phyloP scores from a whole-genome alignment of 2,797 vertebrate genomes.

The Diplodus puntazzo region DNA sequence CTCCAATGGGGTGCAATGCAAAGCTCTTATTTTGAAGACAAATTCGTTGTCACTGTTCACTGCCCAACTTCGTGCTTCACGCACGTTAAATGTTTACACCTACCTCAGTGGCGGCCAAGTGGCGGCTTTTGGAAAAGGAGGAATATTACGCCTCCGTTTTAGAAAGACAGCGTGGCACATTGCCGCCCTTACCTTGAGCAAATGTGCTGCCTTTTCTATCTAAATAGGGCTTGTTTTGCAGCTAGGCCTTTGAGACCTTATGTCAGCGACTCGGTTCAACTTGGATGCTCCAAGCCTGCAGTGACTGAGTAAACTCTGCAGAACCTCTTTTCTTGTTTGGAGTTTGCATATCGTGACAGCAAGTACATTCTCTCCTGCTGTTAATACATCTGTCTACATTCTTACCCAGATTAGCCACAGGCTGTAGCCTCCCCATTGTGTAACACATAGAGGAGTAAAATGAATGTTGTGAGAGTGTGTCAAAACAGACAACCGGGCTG shows the following conservation, averaged over 20 bases:
- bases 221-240: too few relatives aligned
- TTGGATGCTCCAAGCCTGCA: neutral
- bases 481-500: conserved; percentile 18
- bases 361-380: conserved; percentile 37
- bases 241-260: neutral
- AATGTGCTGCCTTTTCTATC: too few relatives aligned
- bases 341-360: conserved; percentile 12
- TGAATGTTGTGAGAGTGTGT: conserved; percentile 42
- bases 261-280: neutral
- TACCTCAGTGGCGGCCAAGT: too few relatives aligned
- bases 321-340: conserved; percentile 7
- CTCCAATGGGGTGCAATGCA: too few relatives aligned
- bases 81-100: too few relatives aligned
- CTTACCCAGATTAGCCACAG: conserved; percentile 40
- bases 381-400: conserved; percentile 46
- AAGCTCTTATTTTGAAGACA: too few relatives aligned
- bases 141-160: too few relatives aligned
- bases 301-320: neutral
- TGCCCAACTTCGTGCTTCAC: too few relatives aligned
- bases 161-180: too few relatives aligned
- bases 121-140: too few relatives aligned
- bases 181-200: too few relatives aligned
- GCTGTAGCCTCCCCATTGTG: conserved; percentile 26
- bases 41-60: too few relatives aligned
- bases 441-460: conserved; percentile 43